phyloP scores from a whole-genome alignment of 2,797 vertebrate species.

The Pseudomugil tenellus region DNA sequence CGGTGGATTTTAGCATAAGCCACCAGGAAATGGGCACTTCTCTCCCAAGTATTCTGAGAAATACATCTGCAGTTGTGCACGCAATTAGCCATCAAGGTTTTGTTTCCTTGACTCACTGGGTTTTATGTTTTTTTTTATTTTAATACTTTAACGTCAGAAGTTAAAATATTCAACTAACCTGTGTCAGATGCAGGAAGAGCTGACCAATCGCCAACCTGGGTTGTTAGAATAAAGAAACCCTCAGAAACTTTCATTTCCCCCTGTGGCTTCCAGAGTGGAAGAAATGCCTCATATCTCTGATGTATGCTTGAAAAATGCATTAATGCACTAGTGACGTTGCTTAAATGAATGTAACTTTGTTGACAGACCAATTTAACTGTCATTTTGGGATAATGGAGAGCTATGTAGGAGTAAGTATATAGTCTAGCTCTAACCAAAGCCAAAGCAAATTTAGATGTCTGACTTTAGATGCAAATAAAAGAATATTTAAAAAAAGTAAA shows the following conservation, averaged over 20 bases:
- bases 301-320: slow-evolving; percentile 54
- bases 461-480: background rate
- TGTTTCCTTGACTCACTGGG: slow-evolving; percentile 7
- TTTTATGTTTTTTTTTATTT: background rate
- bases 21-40: background rate
- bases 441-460: background rate
- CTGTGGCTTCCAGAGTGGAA: slow-evolving; percentile 56
- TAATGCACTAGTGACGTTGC: slow-evolving; percentile 59
- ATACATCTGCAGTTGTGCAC: slow-evolving; percentile 18
- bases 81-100: slow-evolving; percentile 16
- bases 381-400: slow-evolving; percentile 65
- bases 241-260: slow-evolving; percentile 61
- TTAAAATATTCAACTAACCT: slow-evolving; percentile 23
- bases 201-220: slow-evolving; percentile 25
- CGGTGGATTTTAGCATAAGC: background rate
- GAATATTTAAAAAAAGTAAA: too few species aligned
- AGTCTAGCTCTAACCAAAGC: slow-evolving; percentile 8
- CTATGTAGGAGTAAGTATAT: slow-evolving; percentile 47
- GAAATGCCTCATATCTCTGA: slow-evolving; percentile 52
- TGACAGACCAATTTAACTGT: slow-evolving; percentile 70
- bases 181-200: slow-evolving; percentile 18
- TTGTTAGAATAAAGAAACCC: slow-evolving; percentile 55
- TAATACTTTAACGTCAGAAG: slow-evolving; percentile 19
- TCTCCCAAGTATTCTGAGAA: slow-evolving; percentile 19
- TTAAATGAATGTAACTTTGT: slow-evolving; percentile 63